These are phyloP conservation scores for Platycnemis pennipes DNA, from an alignment of 2,888 invertebrate species.

Conservation along the genomic window DNA sequence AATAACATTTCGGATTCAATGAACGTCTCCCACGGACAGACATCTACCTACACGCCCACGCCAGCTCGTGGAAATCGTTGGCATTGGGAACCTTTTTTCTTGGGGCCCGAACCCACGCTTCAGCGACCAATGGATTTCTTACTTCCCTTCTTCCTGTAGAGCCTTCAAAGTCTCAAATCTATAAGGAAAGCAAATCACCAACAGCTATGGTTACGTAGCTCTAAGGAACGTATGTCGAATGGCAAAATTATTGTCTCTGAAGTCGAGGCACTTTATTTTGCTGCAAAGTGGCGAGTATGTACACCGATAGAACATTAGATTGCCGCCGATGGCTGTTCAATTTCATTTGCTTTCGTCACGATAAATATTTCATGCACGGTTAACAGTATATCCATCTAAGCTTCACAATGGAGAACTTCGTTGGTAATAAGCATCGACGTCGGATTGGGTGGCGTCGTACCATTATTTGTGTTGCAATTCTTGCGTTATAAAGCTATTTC, in stretches of 20 bases:
- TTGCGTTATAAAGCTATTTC: no score
- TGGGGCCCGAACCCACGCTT: background rate
- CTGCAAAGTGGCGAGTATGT: background rate
- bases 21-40: constrained; percentile 37
- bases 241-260: background rate
- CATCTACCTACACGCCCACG: constrained; percentile 33
- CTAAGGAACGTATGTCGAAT: background rate
- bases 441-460: no score
- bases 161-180: background rate
- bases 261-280: background rate
- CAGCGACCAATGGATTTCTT: background rate
- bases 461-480: no score
- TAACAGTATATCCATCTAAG: background rate
- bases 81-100: background rate
- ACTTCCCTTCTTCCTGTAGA: background rate
- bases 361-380: background rate
- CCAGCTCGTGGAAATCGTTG: constrained; percentile 1
- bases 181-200: background rate
- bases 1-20: constrained; percentile 40
- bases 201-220: background rate
- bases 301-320: background rate
- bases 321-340: no score
- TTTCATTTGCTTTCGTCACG: background rate
- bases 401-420: background rate
- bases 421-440: no score